Evolutionary conservation across 35 echinoderm and acorn worm genomes (phyloP).

Genomic region (Diadema setosum): DNA sequence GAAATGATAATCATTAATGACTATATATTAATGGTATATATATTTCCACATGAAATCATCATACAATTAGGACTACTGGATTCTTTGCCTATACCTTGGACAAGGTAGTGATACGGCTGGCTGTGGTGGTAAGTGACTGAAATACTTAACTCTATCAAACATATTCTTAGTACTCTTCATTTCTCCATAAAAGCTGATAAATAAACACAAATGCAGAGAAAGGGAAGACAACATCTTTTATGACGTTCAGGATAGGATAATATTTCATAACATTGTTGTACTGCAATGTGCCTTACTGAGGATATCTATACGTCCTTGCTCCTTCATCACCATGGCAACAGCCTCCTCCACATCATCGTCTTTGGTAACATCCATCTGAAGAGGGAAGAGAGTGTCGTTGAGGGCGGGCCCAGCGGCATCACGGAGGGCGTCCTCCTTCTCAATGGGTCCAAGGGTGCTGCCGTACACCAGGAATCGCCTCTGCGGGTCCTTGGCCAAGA

Average conservation of each 20-base stretch:
- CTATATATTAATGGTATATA: too few relatives aligned
- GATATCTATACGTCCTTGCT: slow-evolving; percentile 43
- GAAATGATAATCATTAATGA: too few relatives aligned
- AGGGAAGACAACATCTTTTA: neutral
- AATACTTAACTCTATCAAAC: too few relatives aligned
- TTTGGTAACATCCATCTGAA: slow-evolving; percentile 31
- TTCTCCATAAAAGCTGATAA: neutral
- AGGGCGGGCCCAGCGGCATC: slow-evolving; percentile 7
- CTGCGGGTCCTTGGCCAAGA: slow-evolving; percentile 46
- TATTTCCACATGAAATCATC: too few relatives aligned
- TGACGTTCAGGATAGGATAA: neutral
- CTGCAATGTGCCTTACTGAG: neutral
- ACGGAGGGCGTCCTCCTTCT: neutral
- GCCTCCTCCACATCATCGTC: neutral
- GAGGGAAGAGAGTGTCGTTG: slow-evolving; percentile 32
- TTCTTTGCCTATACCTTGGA: too few relatives aligned
- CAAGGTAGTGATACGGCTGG: too few relatives aligned
- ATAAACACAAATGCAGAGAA: neutral
- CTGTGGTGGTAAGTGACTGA: too few relatives aligned
- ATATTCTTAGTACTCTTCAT: too few relatives aligned
- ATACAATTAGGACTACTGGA: too few relatives aligned
- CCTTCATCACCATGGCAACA: neutral
- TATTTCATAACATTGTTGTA: neutral
- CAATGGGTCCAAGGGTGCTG: neutral
- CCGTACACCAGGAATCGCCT: slow-evolving; percentile 38